Evolutionary conservation across 2,888 invertebrate species (phyloP).

Genomic region (Psylliodes chrysocephalus): DNA sequence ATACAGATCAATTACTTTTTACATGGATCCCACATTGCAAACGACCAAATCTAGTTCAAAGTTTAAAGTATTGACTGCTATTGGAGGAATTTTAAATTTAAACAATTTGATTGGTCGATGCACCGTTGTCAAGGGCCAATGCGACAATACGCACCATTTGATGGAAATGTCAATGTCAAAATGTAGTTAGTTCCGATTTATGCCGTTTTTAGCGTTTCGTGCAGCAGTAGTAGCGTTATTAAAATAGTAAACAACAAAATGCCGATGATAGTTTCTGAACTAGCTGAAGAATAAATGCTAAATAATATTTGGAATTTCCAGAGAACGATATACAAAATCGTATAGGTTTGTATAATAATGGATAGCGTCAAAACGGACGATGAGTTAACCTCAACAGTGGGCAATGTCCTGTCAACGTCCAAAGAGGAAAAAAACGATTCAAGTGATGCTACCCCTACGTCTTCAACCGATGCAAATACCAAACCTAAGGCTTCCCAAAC

Average conservation of each 20-base stretch:
- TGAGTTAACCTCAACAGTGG: conserved; percentile 59
- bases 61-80: too few relatives aligned
- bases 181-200: conserved; percentile 13
- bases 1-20: too few relatives aligned
- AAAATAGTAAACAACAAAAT: conserved; percentile 30
- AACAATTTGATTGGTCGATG: conserved; percentile 14
- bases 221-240: conserved; percentile 18
- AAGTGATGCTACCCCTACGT: conserved; percentile 59
- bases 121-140: too few relatives aligned
- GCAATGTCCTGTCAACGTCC: conserved; percentile 55
- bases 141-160: background rate
- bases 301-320: background rate
- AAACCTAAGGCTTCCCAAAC: conserved; percentile 44
- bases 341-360: conserved; percentile 27
- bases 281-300: conserved; percentile 11
- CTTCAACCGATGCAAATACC: conserved; percentile 59
- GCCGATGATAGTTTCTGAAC: conserved; percentile 14
- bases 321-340: background rate
- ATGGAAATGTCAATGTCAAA: conserved; percentile 3
- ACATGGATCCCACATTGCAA: too few relatives aligned
- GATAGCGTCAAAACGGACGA: conserved; percentile 39
- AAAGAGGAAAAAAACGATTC: conserved; percentile 57
- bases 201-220: conserved; percentile 27
- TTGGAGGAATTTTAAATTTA: too few relatives aligned
- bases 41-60: too few relatives aligned